A percentile compares a stretch with the other conserved stretches of the same genome.
These are phyloP conservation scores for Eufriesea mexicana DNA, from an alignment of 1,140 invertebrate species.

Conservation along the genomic window DNA sequence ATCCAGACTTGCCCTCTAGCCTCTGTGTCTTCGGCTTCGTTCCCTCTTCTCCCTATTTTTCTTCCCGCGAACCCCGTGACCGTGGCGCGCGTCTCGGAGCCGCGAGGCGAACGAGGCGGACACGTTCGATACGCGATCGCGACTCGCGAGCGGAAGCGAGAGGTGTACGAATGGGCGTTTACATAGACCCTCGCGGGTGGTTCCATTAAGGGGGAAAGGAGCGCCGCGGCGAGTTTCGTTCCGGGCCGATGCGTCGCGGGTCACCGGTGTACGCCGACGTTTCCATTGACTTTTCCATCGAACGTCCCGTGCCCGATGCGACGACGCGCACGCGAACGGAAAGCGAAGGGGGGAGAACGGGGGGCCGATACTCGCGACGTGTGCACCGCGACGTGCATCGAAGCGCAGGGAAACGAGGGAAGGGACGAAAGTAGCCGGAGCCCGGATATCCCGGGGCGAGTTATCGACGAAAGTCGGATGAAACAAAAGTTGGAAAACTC, in stretches of 20 bases:
- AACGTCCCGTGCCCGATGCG: background rate
- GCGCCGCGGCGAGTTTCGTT: background rate
- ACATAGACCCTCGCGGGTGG: background rate
- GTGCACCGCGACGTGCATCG: constrained; percentile 39
- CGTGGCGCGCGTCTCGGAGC: too few relatives aligned
- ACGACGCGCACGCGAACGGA: background rate
- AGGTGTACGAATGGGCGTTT: too few relatives aligned
- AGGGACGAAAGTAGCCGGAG: constrained; percentile 19
- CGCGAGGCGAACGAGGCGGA: too few relatives aligned
- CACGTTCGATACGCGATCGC: too few relatives aligned
- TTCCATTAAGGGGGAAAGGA: background rate
- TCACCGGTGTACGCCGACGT: background rate
- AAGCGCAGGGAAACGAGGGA: background rate
- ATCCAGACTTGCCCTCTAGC: constrained; percentile 29
- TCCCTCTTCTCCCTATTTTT: background rate
- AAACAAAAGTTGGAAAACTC: constrained; percentile 52
- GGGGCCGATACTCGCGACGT: background rate
- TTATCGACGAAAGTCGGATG: constrained; percentile 32
- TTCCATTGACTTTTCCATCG: constrained; percentile 3
- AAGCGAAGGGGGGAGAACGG: background rate
- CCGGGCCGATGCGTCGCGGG: background rate
- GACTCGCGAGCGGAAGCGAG: too few relatives aligned
- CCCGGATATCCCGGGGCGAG: background rate
- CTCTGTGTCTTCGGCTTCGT: too few relatives aligned
- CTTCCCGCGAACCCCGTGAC: constrained; percentile 21